phyloP scores from a whole-genome alignment of 2,888 invertebrate genomes.

The Luffia ferchaultella region DNA sequence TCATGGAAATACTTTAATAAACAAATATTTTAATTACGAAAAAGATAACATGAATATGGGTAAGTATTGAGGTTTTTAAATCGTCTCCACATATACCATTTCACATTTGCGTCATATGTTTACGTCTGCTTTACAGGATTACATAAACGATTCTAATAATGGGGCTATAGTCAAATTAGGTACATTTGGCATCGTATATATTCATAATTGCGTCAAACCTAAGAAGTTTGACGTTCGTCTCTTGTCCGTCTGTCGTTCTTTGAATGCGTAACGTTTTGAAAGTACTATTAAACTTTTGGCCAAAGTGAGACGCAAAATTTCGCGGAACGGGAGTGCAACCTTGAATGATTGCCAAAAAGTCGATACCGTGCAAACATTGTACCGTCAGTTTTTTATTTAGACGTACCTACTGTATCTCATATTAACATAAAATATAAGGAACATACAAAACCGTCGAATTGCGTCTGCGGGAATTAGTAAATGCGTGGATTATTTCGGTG shows the following conservation, averaged over 20 bases:
- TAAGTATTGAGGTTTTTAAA: neutral
- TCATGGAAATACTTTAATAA: neutral
- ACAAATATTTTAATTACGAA: neutral
- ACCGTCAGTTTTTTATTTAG: neutral
- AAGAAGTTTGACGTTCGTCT: conserved; percentile 32
- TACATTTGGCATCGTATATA: no score
- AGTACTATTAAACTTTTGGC: conserved; percentile 31
- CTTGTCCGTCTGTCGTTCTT: conserved; percentile 22
- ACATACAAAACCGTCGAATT: neutral
- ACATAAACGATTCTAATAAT: no score
- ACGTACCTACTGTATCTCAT: neutral
- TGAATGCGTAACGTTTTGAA: conserved; percentile 29
- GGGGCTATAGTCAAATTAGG: no score
- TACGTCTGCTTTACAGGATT: no score
- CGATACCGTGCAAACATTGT: neutral
- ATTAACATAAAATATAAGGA: neutral
- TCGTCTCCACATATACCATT: neutral
- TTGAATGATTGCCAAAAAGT: conserved; percentile 56
- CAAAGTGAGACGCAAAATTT: conserved; percentile 59
- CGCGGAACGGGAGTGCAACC: conserved; percentile 30
- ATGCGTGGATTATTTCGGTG: neutral
- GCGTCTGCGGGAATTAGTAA: neutral
- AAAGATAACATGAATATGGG: no score
- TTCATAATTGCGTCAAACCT: conserved; percentile 37
- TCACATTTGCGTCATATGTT: neutral